Conservation (phyloP, 2,797 vertebrate species). For the Dendrocincla fuliginosa region DNA sequence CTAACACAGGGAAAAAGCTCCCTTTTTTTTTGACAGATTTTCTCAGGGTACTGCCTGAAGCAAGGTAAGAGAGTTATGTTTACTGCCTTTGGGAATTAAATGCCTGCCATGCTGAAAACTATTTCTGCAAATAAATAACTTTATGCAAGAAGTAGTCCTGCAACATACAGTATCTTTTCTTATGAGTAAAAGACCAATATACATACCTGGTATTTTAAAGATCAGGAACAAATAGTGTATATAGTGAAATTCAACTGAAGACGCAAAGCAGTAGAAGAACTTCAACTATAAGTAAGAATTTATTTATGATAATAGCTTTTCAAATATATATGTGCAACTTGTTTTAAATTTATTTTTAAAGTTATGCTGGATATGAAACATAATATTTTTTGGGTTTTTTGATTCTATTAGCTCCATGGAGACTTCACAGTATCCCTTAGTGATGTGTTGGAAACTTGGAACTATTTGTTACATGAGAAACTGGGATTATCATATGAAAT, state of each 20-base stretch:
- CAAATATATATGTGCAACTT: not conserved
- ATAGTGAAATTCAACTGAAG: not conserved
- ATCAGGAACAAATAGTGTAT: not conserved
- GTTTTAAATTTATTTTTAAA: not conserved
- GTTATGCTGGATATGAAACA: not conserved
- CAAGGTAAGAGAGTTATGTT: not conserved
- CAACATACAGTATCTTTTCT: not conserved
- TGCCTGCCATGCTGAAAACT: not conserved
- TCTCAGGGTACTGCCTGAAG: not conserved
- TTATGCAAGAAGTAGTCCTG: not conserved
- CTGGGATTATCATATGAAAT: slow-evolving; percentile 79
- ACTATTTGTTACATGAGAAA: slow-evolving; percentile 87
- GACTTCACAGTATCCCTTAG: slow-evolving; percentile 89
- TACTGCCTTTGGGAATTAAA: not conserved
- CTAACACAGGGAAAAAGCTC: not conserved
- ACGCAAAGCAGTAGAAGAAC: not conserved
- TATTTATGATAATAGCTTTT: not conserved
- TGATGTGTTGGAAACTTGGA: slow-evolving; percentile 89
- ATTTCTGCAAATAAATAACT: not conserved
- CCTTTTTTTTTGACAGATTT: not conserved
- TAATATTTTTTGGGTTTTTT: not conserved
- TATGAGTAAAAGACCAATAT: not conserved
- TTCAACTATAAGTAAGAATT: not conserved
- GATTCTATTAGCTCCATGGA: slow-evolving; percentile 77
- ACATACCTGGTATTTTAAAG: not conserved